These are phyloP conservation scores for Listronotus oregonensis DNA, from an alignment of 1,140 invertebrate species.

Conservation along the genomic window DNA sequence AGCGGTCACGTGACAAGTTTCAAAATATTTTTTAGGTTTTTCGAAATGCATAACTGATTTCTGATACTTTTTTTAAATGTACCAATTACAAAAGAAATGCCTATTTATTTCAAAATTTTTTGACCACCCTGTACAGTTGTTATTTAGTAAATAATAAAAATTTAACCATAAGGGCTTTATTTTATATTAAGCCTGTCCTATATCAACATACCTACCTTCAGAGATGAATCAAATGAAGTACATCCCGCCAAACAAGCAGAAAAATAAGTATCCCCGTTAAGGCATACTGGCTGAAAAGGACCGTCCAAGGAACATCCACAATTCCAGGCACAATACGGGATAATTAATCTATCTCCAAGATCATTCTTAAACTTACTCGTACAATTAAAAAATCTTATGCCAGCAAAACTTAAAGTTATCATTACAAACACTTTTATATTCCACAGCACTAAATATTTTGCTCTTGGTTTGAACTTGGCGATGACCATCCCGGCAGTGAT, in stretches of 20 bases:
- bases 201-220: no score
- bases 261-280: slow-evolving; percentile 64
- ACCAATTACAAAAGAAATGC: no score
- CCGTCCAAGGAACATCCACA: slow-evolving; percentile 66
- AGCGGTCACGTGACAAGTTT: no score
- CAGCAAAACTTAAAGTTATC: slow-evolving; percentile 60
- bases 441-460: slow-evolving; percentile 61
- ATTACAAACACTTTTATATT: slow-evolving; percentile 61
- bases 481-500: slow-evolving; percentile 68
- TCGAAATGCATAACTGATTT: no score
- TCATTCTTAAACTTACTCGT: slow-evolving; percentile 46
- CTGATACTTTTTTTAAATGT: no score
- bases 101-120: no score
- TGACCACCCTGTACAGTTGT: no score
- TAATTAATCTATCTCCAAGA: slow-evolving; percentile 53
- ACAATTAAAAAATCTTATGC: slow-evolving; percentile 67
- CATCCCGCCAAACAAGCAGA: slow-evolving; percentile 76
- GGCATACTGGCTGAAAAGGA: slow-evolving; percentile 71
- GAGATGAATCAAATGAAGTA: slow-evolving; percentile 18
- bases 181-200: no score
- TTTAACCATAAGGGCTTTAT: no score
- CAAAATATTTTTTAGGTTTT: no score
- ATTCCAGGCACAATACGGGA: slow-evolving; percentile 64
- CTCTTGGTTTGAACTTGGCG: slow-evolving; percentile 61
- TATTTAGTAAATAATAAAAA: no score